These are phyloP conservation scores for Rhimphoctona megacephalus DNA, from an alignment of 2,888 invertebrate genomes.

Conservation along the genomic window DNA sequence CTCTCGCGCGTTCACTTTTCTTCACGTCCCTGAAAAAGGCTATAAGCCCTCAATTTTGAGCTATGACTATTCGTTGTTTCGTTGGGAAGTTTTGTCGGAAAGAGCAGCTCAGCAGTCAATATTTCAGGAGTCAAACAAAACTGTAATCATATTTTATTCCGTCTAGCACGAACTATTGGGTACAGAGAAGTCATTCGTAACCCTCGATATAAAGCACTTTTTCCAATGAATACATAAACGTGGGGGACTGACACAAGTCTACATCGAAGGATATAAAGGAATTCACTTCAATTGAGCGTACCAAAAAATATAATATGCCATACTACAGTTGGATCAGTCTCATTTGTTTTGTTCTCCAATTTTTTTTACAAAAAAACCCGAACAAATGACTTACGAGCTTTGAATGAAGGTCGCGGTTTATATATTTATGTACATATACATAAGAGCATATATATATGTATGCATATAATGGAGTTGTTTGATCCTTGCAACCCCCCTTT, in stretches of 20 bases:
- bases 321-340: not conserved
- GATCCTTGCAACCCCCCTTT: slow-evolving; percentile 4
- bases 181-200: not conserved
- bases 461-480: slow-evolving; percentile 11
- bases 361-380: not conserved
- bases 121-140: too few relatives aligned
- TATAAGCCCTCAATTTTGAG: not conserved
- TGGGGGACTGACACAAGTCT: not conserved
- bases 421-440: not conserved
- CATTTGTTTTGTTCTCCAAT: not conserved
- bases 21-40: not conserved
- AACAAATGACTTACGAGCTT: slow-evolving; percentile 1
- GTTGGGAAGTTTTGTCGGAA: not conserved
- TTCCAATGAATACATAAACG: not conserved
- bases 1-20: slow-evolving; percentile 22
- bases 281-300: not conserved
- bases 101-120: not conserved
- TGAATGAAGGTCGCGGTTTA: slow-evolving; percentile 26
- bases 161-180: not conserved
- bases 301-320: not conserved
- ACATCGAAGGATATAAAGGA: not conserved
- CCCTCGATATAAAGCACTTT: not conserved
- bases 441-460: not conserved
- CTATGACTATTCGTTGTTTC: too few relatives aligned
- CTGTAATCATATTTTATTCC: too few relatives aligned